These are phyloP conservation scores for Stomorhina lunata DNA, from an alignment of 2,888 invertebrate species.

Conservation along the genomic window DNA sequence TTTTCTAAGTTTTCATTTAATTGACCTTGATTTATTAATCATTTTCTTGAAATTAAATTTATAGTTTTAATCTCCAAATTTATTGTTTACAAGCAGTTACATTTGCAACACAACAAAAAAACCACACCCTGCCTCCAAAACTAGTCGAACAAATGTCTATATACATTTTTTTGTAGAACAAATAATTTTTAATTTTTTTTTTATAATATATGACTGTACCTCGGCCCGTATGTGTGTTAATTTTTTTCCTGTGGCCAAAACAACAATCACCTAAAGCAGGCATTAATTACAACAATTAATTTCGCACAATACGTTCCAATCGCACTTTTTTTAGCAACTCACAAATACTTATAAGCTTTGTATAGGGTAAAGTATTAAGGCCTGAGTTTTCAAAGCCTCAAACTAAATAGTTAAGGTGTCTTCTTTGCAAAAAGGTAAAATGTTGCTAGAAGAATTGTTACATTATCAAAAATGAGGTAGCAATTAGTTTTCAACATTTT, in stretches of 20 bases:
- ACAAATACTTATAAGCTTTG: too few relatives aligned
- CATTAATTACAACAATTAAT: conserved; percentile 66
- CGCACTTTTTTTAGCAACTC: conserved; percentile 52
- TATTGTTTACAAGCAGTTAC: conserved; percentile 57
- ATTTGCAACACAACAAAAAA: background rate
- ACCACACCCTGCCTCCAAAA: conserved; percentile 47
- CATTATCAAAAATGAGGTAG: too few relatives aligned
- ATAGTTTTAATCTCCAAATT: conserved; percentile 48
- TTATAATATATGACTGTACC: background rate
- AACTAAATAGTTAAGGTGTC: too few relatives aligned
- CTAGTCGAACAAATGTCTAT: background rate
- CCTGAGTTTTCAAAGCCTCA: too few relatives aligned
- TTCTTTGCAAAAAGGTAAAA: too few relatives aligned
- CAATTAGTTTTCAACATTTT: too few relatives aligned
- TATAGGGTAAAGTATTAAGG: too few relatives aligned
- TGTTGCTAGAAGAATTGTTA: too few relatives aligned
- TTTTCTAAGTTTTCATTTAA: background rate
- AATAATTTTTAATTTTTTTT: conserved; percentile 9
- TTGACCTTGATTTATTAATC: conserved; percentile 52
- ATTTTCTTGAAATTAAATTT: conserved; percentile 37
- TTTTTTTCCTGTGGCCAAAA: conserved; percentile 56
- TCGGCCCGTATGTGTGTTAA: background rate
- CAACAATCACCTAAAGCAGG: conserved; percentile 64
- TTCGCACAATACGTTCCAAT: conserved; percentile 53
- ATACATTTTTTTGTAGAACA: conserved; percentile 17